A percentile compares a stretch with the other conserved stretches of the same genome.
Evolutionary conservation across 2,797 vertebrate genomes (phyloP).

Genomic region (Chrysocyon brachyurus): DNA sequence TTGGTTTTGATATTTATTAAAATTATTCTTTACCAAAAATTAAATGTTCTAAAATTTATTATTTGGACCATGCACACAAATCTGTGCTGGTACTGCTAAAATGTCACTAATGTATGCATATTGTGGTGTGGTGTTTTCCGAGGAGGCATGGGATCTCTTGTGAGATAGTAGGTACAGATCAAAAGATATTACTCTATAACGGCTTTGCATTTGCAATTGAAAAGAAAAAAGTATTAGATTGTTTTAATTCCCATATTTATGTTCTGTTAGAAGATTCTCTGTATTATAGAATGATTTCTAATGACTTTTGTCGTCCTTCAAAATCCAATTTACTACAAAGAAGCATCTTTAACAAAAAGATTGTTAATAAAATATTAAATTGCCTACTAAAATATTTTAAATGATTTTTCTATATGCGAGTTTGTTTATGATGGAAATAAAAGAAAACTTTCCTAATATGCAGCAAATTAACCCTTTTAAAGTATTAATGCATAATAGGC

Average conservation of each 20-base stretch:
- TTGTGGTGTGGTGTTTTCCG: conserved; percentile 24
- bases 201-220: conserved; percentile 26
- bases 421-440: conserved; percentile 88
- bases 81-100: neutral
- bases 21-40: neutral
- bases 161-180: conserved; percentile 73
- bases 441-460: conserved; percentile 83
- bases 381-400: conserved; percentile 85
- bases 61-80: neutral
- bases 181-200: conserved; percentile 75
- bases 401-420: conserved; percentile 77
- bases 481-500: conserved; percentile 84
- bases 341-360: conserved; percentile 82
- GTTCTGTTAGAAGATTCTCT: conserved; percentile 45
- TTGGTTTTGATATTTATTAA: neutral
- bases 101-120: neutral
- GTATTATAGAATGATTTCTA: conserved; percentile 72
- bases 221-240: conserved; percentile 59
- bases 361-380: conserved; percentile 89
- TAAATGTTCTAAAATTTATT: neutral
- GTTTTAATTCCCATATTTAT: conserved; percentile 74
- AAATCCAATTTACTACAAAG: conserved; percentile 74
- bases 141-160: conserved; percentile 66
- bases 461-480: conserved; percentile 85
- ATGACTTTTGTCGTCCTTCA: conserved; percentile 71